Percentiles rank a stretch among this genome's conserved stretches.
Evolutionary conservation across 2,888 invertebrate species (phyloP).

Genomic region (Hyalella azteca): DNA sequence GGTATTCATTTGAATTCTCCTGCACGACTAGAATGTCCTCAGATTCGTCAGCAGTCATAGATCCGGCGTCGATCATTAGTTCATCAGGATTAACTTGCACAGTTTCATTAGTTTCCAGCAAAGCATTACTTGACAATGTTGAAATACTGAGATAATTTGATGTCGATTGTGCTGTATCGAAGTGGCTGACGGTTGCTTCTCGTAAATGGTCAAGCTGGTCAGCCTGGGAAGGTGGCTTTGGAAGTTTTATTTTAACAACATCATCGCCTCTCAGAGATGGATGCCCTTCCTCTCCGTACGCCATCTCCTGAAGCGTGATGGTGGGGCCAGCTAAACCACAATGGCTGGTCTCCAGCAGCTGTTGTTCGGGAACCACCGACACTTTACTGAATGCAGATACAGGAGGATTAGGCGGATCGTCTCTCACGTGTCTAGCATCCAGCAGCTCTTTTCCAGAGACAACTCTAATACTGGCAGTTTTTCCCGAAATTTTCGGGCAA

Average conservation of each 20-base stretch:
- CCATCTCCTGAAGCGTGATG: constrained; percentile 14
- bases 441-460: not conserved
- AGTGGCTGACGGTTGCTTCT: not conserved
- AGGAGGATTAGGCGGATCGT: not conserved
- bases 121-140: not conserved
- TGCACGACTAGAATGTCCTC: not conserved
- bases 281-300: constrained; percentile 18
- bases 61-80: not conserved
- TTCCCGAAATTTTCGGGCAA: not conserved
- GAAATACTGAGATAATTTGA: not conserved
- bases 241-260: not conserved
- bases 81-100: not conserved
- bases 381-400: not conserved
- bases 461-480: constrained; percentile 22
- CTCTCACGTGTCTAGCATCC: not conserved
- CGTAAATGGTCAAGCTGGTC: not conserved
- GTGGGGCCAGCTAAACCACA: not conserved
- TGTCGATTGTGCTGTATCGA: not conserved
- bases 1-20: constrained; percentile 1
- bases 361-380: constrained; percentile 24
- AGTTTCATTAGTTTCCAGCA: not conserved
- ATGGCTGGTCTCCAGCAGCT: constrained; percentile 3
- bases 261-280: not conserved
- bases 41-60: constrained; percentile 4
- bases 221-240: not conserved